Percentiles rank a stretch among this genome's conserved stretches.
Conservation (phyloP, 2,113 vertebrate species). For the Pachyramphus minor region DNA sequence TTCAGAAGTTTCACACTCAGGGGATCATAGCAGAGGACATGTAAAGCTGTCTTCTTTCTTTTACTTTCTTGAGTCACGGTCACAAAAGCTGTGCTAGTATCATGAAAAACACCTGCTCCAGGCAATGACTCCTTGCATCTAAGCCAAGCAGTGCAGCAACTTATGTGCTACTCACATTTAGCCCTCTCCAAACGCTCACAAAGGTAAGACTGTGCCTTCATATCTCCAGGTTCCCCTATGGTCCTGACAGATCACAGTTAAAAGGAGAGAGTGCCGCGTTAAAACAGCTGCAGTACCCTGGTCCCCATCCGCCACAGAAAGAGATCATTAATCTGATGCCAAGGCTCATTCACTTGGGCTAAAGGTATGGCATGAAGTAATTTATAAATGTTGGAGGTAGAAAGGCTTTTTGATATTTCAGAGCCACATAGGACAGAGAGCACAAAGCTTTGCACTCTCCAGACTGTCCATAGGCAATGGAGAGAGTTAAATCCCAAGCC, state of each 20-base stretch:
- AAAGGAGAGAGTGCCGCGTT: not conserved
- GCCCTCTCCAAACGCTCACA: not conserved
- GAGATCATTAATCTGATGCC: not conserved
- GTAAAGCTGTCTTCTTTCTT: not conserved
- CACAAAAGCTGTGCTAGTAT: not conserved
- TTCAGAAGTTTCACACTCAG: not conserved
- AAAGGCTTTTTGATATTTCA: not conserved
- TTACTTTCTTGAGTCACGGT: not conserved
- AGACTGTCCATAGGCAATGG: not conserved
- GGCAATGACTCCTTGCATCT: not conserved
- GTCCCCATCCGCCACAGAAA: not conserved
- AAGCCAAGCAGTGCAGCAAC: not conserved
- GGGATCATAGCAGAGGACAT: not conserved
- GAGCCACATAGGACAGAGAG: not conserved
- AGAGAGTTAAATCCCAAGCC: not conserved
- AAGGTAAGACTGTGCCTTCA: not conserved
- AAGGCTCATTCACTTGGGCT: rapidly evolving
- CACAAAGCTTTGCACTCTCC: not conserved
- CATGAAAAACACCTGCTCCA: not conserved
- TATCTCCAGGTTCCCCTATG: not conserved
- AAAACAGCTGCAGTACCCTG: not conserved
- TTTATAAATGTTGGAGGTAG: not conserved
- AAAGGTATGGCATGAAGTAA: not conserved
- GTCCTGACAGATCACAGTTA: not conserved
- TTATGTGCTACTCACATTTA: not conserved